Conservation (phyloP, 2,113 vertebrate genomes). For the Gadus chalcogrammus region DNA sequence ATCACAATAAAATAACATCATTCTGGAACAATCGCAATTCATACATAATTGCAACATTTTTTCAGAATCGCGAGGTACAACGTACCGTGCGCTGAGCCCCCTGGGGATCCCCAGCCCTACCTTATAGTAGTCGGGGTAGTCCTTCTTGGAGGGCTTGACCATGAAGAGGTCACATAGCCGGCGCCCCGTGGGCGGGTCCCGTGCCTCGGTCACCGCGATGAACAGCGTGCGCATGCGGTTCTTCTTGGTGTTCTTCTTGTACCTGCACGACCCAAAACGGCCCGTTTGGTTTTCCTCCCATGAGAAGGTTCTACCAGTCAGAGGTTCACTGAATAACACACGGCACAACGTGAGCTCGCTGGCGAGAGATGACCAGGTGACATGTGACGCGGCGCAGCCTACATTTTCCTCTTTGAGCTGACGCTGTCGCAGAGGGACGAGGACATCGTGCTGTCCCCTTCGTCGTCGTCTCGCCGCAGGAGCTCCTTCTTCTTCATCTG, state of each 20-base stretch:
- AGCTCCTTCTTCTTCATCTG: conserved; percentile 95
- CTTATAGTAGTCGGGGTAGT: conserved; percentile 98
- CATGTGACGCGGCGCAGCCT: conserved; percentile 3
- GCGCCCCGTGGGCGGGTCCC: conserved; percentile 83
- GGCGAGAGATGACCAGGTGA: not conserved
- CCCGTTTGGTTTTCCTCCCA: not conserved
- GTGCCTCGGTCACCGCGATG: conserved; percentile 85
- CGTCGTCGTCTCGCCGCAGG: conserved; percentile 89
- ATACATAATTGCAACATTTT: no score
- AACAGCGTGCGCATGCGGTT: conserved; percentile 94
- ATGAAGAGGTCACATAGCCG: conserved; percentile 95
- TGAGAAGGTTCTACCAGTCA: not conserved
- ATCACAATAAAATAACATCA: no score
- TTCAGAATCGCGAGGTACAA: no score
- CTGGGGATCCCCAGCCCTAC: no score
- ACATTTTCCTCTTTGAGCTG: conserved; percentile 96
- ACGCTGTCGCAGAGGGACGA: conserved; percentile 91
- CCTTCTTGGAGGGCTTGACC: conserved; percentile 98
- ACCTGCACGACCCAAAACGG: conserved; percentile 47
- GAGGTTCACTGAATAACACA: no score
- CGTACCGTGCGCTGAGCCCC: no score
- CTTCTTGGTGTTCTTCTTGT: conserved; percentile 95
- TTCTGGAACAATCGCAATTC: no score
- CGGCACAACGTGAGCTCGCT: not conserved
- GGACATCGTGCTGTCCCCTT: conserved; percentile 96